phyloP scores from a whole-genome alignment of 2,888 invertebrate species.

The Hydrotaea diabolus region DNA sequence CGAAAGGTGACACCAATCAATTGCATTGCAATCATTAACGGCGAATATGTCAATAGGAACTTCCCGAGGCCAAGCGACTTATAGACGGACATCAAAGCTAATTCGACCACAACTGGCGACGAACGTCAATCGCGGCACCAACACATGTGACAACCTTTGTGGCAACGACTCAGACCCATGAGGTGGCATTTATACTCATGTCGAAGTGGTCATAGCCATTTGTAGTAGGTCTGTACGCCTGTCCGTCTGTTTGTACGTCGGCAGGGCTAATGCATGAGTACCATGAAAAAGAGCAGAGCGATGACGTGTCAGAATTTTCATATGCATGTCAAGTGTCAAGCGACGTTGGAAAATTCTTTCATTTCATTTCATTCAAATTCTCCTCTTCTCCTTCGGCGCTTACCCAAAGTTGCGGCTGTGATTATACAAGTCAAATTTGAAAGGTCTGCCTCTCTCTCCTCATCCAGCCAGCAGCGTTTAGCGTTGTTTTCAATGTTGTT shows the following conservation, averaged over 20 bases:
- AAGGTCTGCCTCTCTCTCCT: background rate
- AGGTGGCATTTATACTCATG: background rate
- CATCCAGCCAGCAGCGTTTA: background rate
- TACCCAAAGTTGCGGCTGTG: background rate
- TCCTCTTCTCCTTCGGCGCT: background rate
- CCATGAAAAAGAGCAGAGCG: slow-evolving; percentile 69
- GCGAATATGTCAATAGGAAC: background rate
- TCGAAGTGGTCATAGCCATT: background rate
- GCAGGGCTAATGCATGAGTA: background rate
- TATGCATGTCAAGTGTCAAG: slow-evolving; percentile 80
- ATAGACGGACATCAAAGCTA: slow-evolving; percentile 34
- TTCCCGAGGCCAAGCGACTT: background rate
- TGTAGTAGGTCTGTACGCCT: background rate
- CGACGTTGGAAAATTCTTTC: slow-evolving; percentile 66
- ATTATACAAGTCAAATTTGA: background rate
- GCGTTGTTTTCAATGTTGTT: slow-evolving; percentile 70
- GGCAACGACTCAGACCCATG: background rate
- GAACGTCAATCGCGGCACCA: slow-evolving; percentile 39
- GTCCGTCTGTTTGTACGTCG: slow-evolving; percentile 20
- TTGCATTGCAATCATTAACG: background rate
- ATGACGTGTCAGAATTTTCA: slow-evolving; percentile 81
- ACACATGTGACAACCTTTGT: slow-evolving; percentile 36
- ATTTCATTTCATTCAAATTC: slow-evolving; percentile 31
- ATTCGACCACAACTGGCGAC: background rate
- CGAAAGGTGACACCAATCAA: background rate